phyloP scores from a whole-genome alignment of 1,140 invertebrate genomes.

The Leguminivora glycinivorella region DNA sequence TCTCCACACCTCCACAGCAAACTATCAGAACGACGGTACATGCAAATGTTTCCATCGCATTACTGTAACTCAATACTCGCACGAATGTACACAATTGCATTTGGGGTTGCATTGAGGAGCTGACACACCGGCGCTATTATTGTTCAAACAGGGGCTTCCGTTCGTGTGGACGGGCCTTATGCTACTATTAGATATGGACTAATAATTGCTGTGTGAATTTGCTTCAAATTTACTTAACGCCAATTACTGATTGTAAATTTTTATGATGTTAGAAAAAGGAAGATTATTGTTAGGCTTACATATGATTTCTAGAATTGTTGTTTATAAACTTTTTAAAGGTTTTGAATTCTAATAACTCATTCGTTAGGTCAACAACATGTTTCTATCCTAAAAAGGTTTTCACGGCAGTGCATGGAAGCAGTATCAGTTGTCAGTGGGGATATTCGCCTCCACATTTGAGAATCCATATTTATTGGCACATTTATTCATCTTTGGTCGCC shows the following conservation, averaged over 20 bases:
- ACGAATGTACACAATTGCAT: constrained; percentile 76
- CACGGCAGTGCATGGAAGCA: too few relatives aligned
- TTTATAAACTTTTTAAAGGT: too few relatives aligned
- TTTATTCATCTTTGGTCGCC: background rate
- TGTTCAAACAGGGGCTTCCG: constrained; percentile 63
- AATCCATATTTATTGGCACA: background rate
- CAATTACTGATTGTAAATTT: background rate
- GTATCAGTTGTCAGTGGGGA: background rate
- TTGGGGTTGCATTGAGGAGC: constrained; percentile 70
- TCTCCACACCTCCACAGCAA: constrained; percentile 24
- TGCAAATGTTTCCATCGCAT: constrained; percentile 71
- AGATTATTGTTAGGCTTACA: too few relatives aligned
- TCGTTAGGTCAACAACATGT: too few relatives aligned
- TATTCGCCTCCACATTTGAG: background rate
- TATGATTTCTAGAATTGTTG: too few relatives aligned
- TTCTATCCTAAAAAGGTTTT: too few relatives aligned
- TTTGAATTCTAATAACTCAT: too few relatives aligned
- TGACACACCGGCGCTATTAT: constrained; percentile 59
- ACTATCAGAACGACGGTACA: constrained; percentile 38
- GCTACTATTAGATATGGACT: constrained; percentile 5
- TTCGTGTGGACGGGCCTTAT: constrained; percentile 36
- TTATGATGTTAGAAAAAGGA: background rate
- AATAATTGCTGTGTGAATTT: background rate
- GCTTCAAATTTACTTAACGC: background rate
- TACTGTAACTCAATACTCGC: constrained; percentile 74